These are phyloP conservation scores for Melanchra persicariae DNA, from an alignment of 2,888 invertebrate genomes.

Conservation along the genomic window DNA sequence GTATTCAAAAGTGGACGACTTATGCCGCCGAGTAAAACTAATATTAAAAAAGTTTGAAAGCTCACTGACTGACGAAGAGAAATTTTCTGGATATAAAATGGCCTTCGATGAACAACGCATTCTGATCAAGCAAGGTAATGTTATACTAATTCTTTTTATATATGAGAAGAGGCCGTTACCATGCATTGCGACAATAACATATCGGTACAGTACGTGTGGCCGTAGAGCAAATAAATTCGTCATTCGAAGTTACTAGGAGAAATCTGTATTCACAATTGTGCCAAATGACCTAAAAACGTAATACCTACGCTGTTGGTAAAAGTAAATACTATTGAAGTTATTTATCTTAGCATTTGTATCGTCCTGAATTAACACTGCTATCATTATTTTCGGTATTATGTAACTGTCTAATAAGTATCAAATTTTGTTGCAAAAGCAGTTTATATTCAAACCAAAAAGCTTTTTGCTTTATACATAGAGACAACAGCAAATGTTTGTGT, in stretches of 20 bases:
- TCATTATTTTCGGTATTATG: constrained; percentile 27
- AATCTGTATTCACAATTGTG: constrained; percentile 42
- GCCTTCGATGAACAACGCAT: not conserved
- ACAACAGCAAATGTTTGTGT: not conserved
- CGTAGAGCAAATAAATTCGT: constrained; percentile 34
- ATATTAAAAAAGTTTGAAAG: no score
- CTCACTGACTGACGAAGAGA: no score
- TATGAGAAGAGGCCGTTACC: not conserved
- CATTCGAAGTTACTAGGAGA: constrained; percentile 29
- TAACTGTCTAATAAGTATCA: not conserved
- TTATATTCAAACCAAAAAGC: not conserved
- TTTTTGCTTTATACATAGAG: not conserved
- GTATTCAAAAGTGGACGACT: not conserved
- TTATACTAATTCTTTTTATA: not conserved
- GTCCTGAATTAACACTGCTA: constrained; percentile 14
- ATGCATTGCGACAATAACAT: not conserved
- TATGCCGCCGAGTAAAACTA: no score
- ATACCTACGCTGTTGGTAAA: constrained; percentile 8
- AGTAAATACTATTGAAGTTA: constrained; percentile 44
- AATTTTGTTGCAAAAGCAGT: not conserved
- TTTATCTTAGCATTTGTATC: constrained; percentile 36
- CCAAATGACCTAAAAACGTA: constrained; percentile 56
- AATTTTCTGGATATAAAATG: not conserved
- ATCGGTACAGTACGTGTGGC: not conserved
- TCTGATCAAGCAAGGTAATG: no score